phyloP scores from a whole-genome alignment of 2,113 vertebrate genomes.

The Zapus hudsonius region DNA sequence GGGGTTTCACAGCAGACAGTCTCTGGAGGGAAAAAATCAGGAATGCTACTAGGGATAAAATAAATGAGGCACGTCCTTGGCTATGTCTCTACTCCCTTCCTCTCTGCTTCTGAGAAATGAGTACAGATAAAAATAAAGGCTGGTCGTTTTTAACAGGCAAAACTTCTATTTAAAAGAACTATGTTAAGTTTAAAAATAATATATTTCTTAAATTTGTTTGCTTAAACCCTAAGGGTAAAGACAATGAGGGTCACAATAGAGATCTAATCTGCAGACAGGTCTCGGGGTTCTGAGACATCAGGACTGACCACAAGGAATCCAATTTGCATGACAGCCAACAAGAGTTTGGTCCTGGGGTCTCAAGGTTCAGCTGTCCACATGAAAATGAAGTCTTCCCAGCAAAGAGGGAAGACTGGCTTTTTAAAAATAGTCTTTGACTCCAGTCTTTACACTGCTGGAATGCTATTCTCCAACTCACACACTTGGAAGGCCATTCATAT shows the following conservation, averaged over 20 bases:
- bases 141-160: constrained; percentile 29
- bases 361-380: background rate
- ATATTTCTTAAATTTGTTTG: constrained; percentile 35
- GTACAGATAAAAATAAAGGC: background rate
- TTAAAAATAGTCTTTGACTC: too few relatives aligned
- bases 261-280: background rate
- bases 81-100: background rate
- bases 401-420: background rate
- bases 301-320: background rate
- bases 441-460: background rate
- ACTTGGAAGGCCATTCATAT: background rate
- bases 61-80: background rate
- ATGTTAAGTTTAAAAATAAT: constrained; percentile 20
- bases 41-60: background rate
- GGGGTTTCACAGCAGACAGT: constrained; percentile 25
- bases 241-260: background rate
- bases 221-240: constrained; percentile 19
- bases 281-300: background rate
- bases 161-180: constrained; percentile 25
- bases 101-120: background rate
- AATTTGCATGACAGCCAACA: background rate
- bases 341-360: background rate
- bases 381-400: background rate
- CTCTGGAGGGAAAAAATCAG: background rate
- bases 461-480: background rate